phyloP scores from a whole-genome alignment of 1,140 invertebrate genomes.

The Brachystomella parvula region DNA sequence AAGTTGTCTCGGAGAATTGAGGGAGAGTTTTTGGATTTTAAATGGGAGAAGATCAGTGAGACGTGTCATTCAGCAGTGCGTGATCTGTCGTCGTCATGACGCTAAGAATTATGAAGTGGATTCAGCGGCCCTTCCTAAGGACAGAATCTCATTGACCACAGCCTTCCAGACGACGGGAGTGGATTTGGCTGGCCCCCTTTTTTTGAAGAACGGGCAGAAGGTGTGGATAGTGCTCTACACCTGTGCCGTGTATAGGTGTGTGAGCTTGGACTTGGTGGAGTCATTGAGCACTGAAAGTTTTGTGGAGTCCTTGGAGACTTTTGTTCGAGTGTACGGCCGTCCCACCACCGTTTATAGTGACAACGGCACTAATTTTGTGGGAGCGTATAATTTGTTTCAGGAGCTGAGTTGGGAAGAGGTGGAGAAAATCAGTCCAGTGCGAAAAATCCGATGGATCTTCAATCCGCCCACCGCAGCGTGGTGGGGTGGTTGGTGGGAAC shows the following conservation, averaged over 20 bases:
- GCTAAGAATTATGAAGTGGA: neutral
- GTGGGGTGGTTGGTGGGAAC: no score
- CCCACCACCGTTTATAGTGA: conserved; percentile 34
- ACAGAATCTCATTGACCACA: conserved; percentile 18
- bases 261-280: conserved; percentile 38
- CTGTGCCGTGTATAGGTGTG: conserved; percentile 39
- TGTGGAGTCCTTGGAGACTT: conserved; percentile 31
- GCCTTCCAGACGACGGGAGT: conserved; percentile 29
- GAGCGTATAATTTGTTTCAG: conserved; percentile 28
- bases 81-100: conserved; percentile 16
- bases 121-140: conserved; percentile 24
- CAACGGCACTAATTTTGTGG: conserved; percentile 42
- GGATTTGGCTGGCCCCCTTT: conserved; percentile 37
- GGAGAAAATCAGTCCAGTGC: conserved; percentile 10
- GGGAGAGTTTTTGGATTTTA: conserved; percentile 24
- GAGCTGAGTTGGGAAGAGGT: conserved; percentile 32
- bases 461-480: conserved; percentile 40
- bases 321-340: conserved; percentile 34
- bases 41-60: conserved; percentile 9
- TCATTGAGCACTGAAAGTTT: conserved; percentile 35
- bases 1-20: neutral
- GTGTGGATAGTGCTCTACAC: conserved; percentile 44
- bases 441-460: conserved; percentile 41
- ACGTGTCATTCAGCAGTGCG: conserved; percentile 12
- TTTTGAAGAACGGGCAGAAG: conserved; percentile 27